Evolutionary conservation across 2,888 invertebrate species (phyloP).

Genomic region (Oxytorus armatus): DNA sequence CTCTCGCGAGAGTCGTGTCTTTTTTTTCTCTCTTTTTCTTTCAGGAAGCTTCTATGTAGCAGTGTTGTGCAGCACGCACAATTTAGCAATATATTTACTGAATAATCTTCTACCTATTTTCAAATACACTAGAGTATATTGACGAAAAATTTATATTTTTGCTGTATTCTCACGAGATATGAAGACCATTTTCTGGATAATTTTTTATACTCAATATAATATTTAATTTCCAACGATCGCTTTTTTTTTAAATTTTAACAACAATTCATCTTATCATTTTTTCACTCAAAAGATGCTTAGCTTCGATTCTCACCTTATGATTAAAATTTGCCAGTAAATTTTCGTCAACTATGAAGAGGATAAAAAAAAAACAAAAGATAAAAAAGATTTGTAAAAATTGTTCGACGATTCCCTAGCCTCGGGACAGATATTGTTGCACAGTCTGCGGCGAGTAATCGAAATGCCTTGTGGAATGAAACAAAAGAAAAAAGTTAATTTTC

Average conservation of each 20-base stretch:
- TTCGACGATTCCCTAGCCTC: conserved; percentile 2
- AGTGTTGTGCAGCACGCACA: conserved; percentile 74
- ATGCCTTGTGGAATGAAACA: neutral
- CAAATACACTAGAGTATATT: conserved; percentile 10
- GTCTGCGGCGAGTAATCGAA: conserved; percentile 69
- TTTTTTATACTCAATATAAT: no score
- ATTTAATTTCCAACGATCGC: no score
- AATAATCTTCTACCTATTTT: conserved; percentile 18
- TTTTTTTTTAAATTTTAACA: no score
- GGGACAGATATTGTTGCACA: conserved; percentile 61
- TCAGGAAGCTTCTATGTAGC: conserved; percentile 79
- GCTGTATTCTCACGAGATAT: no score
- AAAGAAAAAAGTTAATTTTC: conserved; percentile 31
- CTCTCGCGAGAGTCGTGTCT: conserved; percentile 61
- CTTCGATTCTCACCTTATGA: no score
- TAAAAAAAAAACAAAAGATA: no score
- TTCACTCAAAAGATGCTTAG: no score
- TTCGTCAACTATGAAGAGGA: neutral
- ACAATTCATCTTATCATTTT: no score
- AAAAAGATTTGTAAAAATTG: no score
- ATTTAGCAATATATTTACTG: conserved; percentile 51
- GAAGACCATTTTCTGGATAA: no score
- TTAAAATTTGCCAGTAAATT: neutral
- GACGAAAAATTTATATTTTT: neutral
- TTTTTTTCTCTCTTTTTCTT: conserved; percentile 73